Evolutionary conservation across 1,140 invertebrate species (phyloP).

Genomic region (Pantala flavescens): DNA sequence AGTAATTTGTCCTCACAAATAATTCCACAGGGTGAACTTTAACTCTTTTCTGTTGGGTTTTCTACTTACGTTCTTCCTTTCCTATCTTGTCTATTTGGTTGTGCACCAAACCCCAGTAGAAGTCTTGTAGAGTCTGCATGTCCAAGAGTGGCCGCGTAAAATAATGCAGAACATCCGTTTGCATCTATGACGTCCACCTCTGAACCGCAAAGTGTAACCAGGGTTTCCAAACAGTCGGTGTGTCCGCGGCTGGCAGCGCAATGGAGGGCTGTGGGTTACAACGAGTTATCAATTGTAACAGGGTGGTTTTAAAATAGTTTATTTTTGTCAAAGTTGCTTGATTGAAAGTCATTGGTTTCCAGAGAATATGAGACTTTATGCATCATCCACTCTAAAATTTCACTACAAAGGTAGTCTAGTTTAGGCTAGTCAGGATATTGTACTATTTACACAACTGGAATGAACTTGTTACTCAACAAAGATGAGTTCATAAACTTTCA

Average conservation of each 20-base stretch:
- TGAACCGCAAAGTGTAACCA: conserved; percentile 80
- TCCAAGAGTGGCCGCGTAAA: conserved; percentile 91
- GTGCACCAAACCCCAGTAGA: conserved; percentile 75
- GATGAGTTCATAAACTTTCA: too few species aligned
- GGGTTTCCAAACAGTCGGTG: conserved; percentile 78
- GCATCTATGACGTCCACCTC: conserved; percentile 75
- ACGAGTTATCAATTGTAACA: background rate
- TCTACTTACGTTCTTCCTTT: conserved; percentile 71
- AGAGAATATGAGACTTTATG: too few species aligned
- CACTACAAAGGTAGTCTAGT: too few species aligned
- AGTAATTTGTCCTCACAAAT: too few species aligned
- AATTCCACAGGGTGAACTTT: too few species aligned
- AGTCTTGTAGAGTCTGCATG: conserved; percentile 89
- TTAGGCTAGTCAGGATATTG: too few species aligned
- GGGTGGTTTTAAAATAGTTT: background rate
- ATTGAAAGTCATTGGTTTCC: background rate
- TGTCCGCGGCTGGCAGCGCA: conserved; percentile 94
- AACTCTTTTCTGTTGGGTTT: too few species aligned
- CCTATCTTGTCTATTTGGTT: conserved; percentile 83
- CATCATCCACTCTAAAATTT: too few species aligned
- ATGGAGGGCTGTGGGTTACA: conserved; percentile 57
- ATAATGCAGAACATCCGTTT: conserved; percentile 89
- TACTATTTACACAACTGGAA: too few species aligned
- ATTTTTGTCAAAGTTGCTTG: background rate
- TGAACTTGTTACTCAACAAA: too few species aligned